Percentiles rank a stretch among this genome's conserved stretches.
Evolutionary conservation across 2,113 vertebrate species (phyloP).

Genomic region (Fregata magnificens): DNA sequence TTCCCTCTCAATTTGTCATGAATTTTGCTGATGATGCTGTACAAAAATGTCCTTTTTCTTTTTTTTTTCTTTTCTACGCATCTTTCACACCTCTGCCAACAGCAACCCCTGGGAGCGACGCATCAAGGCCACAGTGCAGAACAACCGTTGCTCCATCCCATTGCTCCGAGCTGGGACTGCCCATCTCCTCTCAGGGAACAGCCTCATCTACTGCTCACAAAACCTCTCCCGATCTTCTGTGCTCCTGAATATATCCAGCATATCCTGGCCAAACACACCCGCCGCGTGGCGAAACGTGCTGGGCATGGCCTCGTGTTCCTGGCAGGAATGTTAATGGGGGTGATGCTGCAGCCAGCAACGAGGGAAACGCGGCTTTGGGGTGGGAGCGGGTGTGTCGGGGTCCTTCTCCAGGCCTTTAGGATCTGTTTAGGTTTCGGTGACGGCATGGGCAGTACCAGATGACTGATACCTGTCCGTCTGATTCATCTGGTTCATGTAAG

Average conservation of each 20-base stretch:
- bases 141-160: background rate
- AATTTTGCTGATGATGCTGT: background rate
- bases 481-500: fast-evolving
- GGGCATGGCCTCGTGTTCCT: background rate
- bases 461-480: background rate
- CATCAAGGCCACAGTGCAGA: background rate
- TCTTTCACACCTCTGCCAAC: background rate
- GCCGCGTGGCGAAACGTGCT: fast-evolving
- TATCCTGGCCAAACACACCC: background rate
- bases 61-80: too few relatives aligned
- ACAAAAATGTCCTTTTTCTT: background rate
- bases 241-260: background rate
- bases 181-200: fast-evolving
- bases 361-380: background rate
- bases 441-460: background rate
- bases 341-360: background rate
- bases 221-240: fast-evolving
- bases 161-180: background rate
- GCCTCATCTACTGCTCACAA: background rate
- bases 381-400: background rate
- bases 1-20: background rate
- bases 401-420: background rate
- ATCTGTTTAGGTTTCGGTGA: background rate
- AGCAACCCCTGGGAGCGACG: background rate
- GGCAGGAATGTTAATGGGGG: background rate